These are phyloP conservation scores for Drosophila obscura DNA, from an alignment of 1,140 invertebrate genomes.

Conservation along the genomic window DNA sequence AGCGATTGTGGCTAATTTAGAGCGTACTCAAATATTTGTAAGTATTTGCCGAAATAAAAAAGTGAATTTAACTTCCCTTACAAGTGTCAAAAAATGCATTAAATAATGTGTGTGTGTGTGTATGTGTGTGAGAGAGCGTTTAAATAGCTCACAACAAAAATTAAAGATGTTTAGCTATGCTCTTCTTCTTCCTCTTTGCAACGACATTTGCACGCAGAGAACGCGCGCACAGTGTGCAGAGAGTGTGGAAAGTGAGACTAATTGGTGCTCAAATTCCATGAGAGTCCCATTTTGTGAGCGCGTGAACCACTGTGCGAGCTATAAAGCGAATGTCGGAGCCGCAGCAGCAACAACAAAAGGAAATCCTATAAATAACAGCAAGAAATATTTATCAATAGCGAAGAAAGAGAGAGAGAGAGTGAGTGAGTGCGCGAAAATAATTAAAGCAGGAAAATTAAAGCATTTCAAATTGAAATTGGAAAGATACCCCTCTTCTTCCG, in stretches of 20 bases:
- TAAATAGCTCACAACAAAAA: constrained; percentile 61
- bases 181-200: constrained; percentile 51
- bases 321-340: constrained; percentile 50
- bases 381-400: constrained; percentile 69
- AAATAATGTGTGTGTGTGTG: constrained; percentile 9
- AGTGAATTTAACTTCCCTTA: constrained; percentile 24
- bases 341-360: constrained; percentile 50
- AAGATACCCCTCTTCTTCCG: not conserved
- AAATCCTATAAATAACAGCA: constrained; percentile 72
- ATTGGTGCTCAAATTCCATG: not conserved
- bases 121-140: constrained; percentile 39
- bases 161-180: constrained; percentile 71
- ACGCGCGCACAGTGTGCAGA: constrained; percentile 52
- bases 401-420: constrained; percentile 8
- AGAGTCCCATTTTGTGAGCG: not conserved
- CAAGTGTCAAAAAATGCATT: constrained; percentile 61
- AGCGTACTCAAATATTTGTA: constrained; percentile 14
- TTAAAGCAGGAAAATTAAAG: constrained; percentile 48
- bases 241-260: constrained; percentile 2
- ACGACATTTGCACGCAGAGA: constrained; percentile 67
- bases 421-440: constrained; percentile 45
- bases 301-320: constrained; percentile 55
- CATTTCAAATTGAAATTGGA: constrained; percentile 27
- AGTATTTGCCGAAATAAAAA: constrained; percentile 26
- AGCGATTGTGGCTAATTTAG: not conserved